phyloP scores from a whole-genome alignment of 1,140 invertebrate species.

The Physella acuta region DNA sequence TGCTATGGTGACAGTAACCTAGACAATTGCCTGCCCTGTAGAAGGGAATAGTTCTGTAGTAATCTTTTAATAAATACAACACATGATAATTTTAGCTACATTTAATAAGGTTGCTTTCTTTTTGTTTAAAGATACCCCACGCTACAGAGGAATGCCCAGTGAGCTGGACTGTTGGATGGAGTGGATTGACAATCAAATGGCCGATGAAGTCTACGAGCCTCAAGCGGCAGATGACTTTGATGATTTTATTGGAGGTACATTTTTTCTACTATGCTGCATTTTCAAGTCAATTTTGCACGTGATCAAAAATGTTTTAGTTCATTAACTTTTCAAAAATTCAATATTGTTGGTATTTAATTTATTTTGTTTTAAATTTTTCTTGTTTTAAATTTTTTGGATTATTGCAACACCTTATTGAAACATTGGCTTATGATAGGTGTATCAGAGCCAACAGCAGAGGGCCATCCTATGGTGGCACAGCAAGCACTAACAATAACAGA shows the following conservation, averaged over 20 bases:
- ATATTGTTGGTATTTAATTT: neutral
- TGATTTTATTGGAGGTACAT: slow-evolving; percentile 58
- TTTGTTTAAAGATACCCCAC: slow-evolving; percentile 51
- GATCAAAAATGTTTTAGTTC: too few species aligned
- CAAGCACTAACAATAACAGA: slow-evolving; percentile 56
- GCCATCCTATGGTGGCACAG: slow-evolving; percentile 49
- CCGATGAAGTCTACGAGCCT: slow-evolving; percentile 52
- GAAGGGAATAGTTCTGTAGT: too few species aligned
- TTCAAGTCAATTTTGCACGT: too few species aligned
- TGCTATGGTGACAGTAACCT: too few species aligned
- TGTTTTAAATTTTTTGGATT: neutral
- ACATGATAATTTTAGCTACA: neutral
- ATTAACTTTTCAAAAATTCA: too few species aligned
- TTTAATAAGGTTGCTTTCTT: too few species aligned
- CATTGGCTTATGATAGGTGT: slow-evolving; percentile 43
- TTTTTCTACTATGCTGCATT: too few species aligned
- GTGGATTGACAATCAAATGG: slow-evolving; percentile 61
- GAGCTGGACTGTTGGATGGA: slow-evolving; percentile 62
- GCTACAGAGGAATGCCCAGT: slow-evolving; percentile 53
- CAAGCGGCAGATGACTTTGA: slow-evolving; percentile 53
- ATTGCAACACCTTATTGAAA: neutral
- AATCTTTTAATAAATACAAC: neutral
- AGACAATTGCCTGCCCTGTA: too few species aligned
- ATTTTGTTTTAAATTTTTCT: neutral
- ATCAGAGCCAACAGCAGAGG: slow-evolving; percentile 49